These are phyloP conservation scores for Odiellus spinosus DNA, from an alignment of 2,888 invertebrate species.

Conservation along the genomic window DNA sequence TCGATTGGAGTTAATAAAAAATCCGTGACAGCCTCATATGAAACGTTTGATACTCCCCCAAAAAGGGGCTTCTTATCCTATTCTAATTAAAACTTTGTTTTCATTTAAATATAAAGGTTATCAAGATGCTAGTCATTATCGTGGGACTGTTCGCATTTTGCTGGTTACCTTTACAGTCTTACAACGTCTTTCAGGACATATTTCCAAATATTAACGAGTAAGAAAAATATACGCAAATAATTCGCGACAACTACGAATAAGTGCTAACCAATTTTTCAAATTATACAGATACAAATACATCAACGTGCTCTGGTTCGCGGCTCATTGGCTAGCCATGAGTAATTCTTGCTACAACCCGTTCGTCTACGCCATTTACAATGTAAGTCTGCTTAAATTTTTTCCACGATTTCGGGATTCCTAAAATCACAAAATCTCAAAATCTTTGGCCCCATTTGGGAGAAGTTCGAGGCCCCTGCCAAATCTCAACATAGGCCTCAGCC, in stretches of 20 bases:
- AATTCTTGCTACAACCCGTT: slow-evolving; percentile 37
- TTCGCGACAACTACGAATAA: too few species aligned
- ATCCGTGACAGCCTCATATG: too few species aligned
- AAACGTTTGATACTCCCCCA: too few species aligned
- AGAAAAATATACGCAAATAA: not conserved
- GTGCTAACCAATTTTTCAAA: too few species aligned
- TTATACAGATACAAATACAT: slow-evolving; percentile 28
- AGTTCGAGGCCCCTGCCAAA: too few species aligned
- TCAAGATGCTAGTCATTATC: not conserved
- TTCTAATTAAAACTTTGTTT: too few species aligned
- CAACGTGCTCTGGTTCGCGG: slow-evolving; percentile 34
- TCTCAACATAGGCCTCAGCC: too few species aligned
- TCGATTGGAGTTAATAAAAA: too few species aligned
- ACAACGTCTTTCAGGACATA: not conserved
- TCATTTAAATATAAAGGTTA: not conserved
- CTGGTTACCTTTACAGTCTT: not conserved
- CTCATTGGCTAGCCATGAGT: slow-evolving; percentile 36
- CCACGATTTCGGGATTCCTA: too few species aligned
- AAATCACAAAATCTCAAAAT: too few species aligned
- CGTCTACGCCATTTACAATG: slow-evolving; percentile 35
- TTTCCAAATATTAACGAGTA: not conserved
- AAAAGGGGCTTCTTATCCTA: too few species aligned
- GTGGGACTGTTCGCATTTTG: not conserved
- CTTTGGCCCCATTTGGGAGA: too few species aligned
- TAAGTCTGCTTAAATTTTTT: slow-evolving; percentile 23